phyloP scores from a whole-genome alignment of 2,888 invertebrate species.

The Bombylius major region DNA sequence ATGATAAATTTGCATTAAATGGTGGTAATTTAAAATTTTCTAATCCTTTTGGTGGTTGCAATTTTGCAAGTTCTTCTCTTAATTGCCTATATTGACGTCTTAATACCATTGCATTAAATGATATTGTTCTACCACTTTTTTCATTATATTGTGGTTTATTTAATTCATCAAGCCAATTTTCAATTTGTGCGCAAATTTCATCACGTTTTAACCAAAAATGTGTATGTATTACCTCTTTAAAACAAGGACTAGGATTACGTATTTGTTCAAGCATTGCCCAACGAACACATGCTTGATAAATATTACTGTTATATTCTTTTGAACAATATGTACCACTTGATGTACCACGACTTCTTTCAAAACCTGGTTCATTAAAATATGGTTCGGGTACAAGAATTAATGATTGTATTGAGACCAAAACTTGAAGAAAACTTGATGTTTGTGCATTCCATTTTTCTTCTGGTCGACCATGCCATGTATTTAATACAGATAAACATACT shows the following conservation, averaged over 20 bases:
- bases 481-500: conserved; percentile 86
- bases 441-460: conserved; percentile 97
- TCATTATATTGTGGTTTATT: conserved; percentile 63
- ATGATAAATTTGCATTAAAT: too few species aligned
- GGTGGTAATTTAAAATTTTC: conserved; percentile 53
- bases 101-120: conserved; percentile 60
- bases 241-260: conserved; percentile 78
- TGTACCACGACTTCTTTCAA: conserved; percentile 80
- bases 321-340: conserved; percentile 80
- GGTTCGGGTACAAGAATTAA: conserved; percentile 85
- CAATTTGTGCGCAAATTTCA: conserved; percentile 79
- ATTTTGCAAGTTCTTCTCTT: conserved; percentile 72
- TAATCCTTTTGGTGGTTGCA: conserved; percentile 64
- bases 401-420: conserved; percentile 85
- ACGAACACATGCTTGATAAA: conserved; percentile 85
- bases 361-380: conserved; percentile 91
- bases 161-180: conserved; percentile 80
- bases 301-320: conserved; percentile 89
- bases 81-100: conserved; percentile 72
- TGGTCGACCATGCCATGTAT: conserved; percentile 93
- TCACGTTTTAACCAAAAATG: conserved; percentile 92
- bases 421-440: conserved; percentile 83
- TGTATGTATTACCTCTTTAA: conserved; percentile 81
- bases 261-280: conserved; percentile 96
- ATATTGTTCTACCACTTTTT: conserved; percentile 63